Base-by-base conservation (phyloP, 2,888 invertebrate genomes). In the Perizoma flavofasciatum region DNA sequence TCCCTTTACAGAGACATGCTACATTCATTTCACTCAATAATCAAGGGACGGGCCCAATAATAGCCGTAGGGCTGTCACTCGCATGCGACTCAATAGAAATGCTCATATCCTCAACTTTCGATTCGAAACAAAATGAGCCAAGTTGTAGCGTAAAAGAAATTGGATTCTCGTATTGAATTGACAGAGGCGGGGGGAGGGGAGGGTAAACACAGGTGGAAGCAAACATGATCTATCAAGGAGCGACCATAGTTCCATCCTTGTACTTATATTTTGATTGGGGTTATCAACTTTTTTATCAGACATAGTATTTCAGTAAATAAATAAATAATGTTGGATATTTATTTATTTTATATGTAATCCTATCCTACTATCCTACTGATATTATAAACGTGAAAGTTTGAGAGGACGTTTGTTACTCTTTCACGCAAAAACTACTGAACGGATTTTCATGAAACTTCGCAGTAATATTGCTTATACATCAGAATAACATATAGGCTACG, bases 161-260 rank as follows among this genome's bases (percentile, higher is more conserved):
- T 89, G 88, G 86, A 85, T 88, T 88, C 76, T 83, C 73, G 85
- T 85, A 86, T 87, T 85, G 86, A 86, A 86, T 85, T 84, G 86
- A 82, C 82, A 75, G 71, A 73, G 72, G 72, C 71, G 65, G 59
- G 68, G 35, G 55, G 61, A 55, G 47, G 67, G 68, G 69, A 65
- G 69, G 66, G 77, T 73, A 82, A 81, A 82, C 75, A 82, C 79
- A 85, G 82, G 82, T 81, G 82, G 80, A 78, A 72, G 75, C 75
- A 77, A 82, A 85, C 79, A 82, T 75, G 77, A 81, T 81, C 81
- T 81, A 78, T 82, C 83, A 85, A 78, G 78, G 72, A 59, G 67
- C 65, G 66, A 46, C 63, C 61, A 68, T 72, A 68, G 70, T 69
- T 60, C 66, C 70, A 72, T 70, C 67, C 76, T 74, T 74, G 70